Base-by-base conservation (phyloP, 2,113 vertebrate genomes). In the Struthidea cinerea region DNA sequence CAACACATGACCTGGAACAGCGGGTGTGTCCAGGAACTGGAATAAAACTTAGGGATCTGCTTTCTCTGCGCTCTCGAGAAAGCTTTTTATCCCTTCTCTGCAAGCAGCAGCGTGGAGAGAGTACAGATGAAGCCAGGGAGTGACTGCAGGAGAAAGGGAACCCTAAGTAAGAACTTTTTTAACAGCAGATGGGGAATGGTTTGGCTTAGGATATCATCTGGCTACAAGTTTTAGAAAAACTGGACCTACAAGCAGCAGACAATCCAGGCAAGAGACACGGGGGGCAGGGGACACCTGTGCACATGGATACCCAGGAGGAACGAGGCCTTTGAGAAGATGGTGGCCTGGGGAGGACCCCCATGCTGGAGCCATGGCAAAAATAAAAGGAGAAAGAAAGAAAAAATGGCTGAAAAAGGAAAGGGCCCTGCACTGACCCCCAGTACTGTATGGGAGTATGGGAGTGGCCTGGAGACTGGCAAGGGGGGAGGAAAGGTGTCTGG, bases 1-100 rank as follows among this genome's bases (percentile, higher is more conserved):
- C 15, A 60, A 13, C 13, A 71, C 37, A 50, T 12, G 5, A 28
- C 27, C 44, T 28, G 26, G 16, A 84, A 49, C 11, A 60, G 5
- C 0, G 0, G 10, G 1, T 15, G 21, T 0, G 3, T n/a, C 28
- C 37, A 49, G 32, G 17, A 79, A 52, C 9, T 0, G 1, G 24
- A 50, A 11, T 22, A 71, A 77, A 61, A 89, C 13, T 3, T 42
- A 53, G 37, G 17, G 17, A 47, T 32, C 14, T 24, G 6, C 21
- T 88, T 63, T 67, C 64, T 24, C 49, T 52, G 19, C 5, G 6
- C 24, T 64, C 27, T 88, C 14, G 27, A 9, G 47, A 42, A 95
- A 80, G 18, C 10, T 50, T 28, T 81, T 79, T 18, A 13, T 76
- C 23, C n/a, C 18, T 35, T 26, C 18, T 35, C 42, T n/a, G 30